phyloP scores from a whole-genome alignment of 2,797 vertebrate genomes.

The Crypturellus tataupa region DNA sequence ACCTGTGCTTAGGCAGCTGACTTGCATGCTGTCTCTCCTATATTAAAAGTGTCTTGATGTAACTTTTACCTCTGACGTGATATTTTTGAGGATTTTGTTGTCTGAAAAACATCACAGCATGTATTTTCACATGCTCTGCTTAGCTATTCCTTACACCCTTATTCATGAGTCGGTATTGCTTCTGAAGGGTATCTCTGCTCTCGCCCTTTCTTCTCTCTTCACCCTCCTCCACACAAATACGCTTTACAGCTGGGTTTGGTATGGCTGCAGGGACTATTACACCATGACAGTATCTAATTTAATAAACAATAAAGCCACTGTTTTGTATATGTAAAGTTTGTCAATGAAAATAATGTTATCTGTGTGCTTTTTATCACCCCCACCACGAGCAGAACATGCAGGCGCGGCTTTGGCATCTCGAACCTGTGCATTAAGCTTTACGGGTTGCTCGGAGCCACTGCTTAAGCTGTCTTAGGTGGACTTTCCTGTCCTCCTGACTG shows the following conservation, averaged over 20 bases:
- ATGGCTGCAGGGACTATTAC: constrained; percentile 66
- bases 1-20: background rate
- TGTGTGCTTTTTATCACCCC: constrained; percentile 47
- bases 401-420: constrained; percentile 37
- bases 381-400: constrained; percentile 32
- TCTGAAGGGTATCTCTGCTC: background rate
- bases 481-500: constrained; percentile 60
- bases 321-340: constrained; percentile 66
- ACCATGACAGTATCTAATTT: constrained; percentile 56
- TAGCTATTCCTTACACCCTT: background rate
- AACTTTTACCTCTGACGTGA: background rate
- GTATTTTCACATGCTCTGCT: background rate
- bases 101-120: background rate
- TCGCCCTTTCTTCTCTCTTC: background rate
- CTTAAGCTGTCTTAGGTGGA: constrained; percentile 41
- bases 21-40: background rate
- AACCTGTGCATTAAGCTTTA: constrained; percentile 19
- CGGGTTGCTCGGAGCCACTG: constrained; percentile 55
- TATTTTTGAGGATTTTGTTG: background rate
- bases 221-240: background rate
- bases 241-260: constrained; percentile 40
- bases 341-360: constrained; percentile 71
- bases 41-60: background rate
- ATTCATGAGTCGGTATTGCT: background rate
- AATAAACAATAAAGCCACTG: constrained; percentile 67